Conservation (phyloP, 2,888 invertebrate genomes). For the Ectropis crepuscularia region DNA sequence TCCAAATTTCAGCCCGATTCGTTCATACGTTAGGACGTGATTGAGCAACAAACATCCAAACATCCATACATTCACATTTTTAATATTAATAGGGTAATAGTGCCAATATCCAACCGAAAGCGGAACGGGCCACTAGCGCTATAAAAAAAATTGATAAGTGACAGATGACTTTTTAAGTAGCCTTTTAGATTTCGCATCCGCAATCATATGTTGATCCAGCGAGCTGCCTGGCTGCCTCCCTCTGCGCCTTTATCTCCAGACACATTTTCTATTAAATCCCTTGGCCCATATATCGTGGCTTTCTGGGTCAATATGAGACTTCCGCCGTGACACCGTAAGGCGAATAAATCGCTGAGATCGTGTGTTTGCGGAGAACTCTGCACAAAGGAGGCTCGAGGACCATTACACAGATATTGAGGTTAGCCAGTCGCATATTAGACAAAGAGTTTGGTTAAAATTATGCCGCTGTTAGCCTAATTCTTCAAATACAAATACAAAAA, state of each 20-base stretch:
- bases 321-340: constrained; percentile 31
- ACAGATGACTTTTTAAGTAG: too few species aligned
- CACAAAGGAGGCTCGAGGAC: constrained; percentile 25
- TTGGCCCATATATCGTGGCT: constrained; percentile 26
- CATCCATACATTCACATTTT: too few species aligned
- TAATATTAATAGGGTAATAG: too few species aligned
- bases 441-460: too few species aligned
- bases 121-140: too few species aligned
- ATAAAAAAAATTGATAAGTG: too few species aligned
- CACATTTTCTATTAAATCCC: constrained; percentile 29
- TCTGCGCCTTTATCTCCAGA: constrained; percentile 11
- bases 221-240: constrained; percentile 3
- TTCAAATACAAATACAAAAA: too few species aligned
- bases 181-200: neutral
- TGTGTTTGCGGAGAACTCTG: constrained; percentile 13
- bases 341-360: constrained; percentile 37
- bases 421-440: neutral
- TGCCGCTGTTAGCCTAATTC: too few species aligned
- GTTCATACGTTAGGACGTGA: too few species aligned
- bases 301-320: constrained; percentile 37
- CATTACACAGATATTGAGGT: neutral
- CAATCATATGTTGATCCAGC: constrained; percentile 3
- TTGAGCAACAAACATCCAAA: too few species aligned
- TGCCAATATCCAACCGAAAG: too few species aligned
- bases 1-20: too few species aligned